A percentile compares a stretch with the other conserved stretches of the same genome.
Conservation (phyloP, 2,797 vertebrate genomes). For the Novumbra hubbsi region DNA sequence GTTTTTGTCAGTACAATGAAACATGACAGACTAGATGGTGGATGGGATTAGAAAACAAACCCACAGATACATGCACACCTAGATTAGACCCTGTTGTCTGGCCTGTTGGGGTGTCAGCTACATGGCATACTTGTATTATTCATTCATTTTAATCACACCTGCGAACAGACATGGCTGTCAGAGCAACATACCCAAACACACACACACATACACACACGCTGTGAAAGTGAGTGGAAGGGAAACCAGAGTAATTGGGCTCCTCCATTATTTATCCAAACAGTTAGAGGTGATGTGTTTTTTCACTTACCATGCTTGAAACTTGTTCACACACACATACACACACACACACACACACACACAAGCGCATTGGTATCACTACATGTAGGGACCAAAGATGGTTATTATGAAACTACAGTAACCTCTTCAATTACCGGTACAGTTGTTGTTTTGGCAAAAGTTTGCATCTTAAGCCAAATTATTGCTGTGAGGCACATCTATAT, state of each 20-base stretch:
- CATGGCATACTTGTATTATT: slow-evolving; percentile 7
- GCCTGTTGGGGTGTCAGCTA: slow-evolving; percentile 7
- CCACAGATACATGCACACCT: slow-evolving; percentile 8
- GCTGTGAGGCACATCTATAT: too few species aligned
- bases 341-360: neutral
- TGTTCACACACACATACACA: slow-evolving; percentile 11
- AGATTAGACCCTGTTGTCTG: neutral
- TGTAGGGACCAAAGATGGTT: too few species aligned
- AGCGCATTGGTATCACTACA: neutral
- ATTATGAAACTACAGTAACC: too few species aligned
- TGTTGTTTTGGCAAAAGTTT: too few species aligned
- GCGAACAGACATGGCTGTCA: neutral
- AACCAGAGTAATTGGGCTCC: neutral
- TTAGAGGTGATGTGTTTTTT: slow-evolving; percentile 5
- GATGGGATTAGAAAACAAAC: slow-evolving; percentile 3
- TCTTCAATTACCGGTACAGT: too few species aligned
- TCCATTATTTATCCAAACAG: slow-evolving; percentile 1
- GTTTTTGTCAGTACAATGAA: neutral
- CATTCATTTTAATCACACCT: slow-evolving; percentile 18
- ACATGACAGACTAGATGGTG: neutral
- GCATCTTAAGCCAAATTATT: too few species aligned
- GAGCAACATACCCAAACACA: neutral
- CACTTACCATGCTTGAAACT: neutral
- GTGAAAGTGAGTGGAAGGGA: neutral
- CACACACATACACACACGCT: slow-evolving; percentile 1